A percentile compares a stretch with the other conserved stretches of the same genome.
Evolutionary conservation across 2,797 vertebrate species (phyloP).

Genomic region (Menidia menidia): DNA sequence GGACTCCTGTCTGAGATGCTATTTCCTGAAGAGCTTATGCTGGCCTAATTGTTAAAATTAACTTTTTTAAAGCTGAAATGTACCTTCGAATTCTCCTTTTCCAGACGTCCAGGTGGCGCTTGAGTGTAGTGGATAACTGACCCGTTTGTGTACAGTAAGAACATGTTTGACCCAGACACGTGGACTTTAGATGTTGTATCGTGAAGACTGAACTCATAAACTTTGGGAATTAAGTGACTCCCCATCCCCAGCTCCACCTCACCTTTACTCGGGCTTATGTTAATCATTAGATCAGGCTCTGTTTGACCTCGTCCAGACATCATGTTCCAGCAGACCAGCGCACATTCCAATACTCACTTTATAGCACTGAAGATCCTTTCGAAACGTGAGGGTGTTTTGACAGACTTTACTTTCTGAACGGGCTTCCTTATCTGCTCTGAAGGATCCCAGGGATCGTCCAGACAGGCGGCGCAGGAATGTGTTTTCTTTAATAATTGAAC

Average conservation of each 20-base stretch:
- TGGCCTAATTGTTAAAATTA: too few species aligned
- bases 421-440: conserved; percentile 63
- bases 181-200: conserved; percentile 7
- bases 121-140: background rate
- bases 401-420: conserved; percentile 47
- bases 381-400: conserved; percentile 70
- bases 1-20: too few species aligned
- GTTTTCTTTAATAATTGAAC: conserved; percentile 80
- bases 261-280: conserved; percentile 20
- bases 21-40: too few species aligned
- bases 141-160: conserved; percentile 12
- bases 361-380: conserved; percentile 41
- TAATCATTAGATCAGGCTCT: conserved; percentile 50
- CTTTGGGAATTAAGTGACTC: background rate
- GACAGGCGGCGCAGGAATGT: conserved; percentile 75
- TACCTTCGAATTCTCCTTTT: background rate
- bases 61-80: background rate
- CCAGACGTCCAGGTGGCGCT: background rate
- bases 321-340: conserved; percentile 52
- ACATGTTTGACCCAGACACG: conserved; percentile 17
- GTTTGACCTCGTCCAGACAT: conserved; percentile 51
- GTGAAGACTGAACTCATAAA: conserved; percentile 14
- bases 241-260: background rate
- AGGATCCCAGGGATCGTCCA: conserved; percentile 60
- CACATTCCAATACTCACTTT: conserved; percentile 49